Base-by-base conservation (phyloP, 2,888 invertebrate genomes). In the Cepaea hortensis region DNA sequence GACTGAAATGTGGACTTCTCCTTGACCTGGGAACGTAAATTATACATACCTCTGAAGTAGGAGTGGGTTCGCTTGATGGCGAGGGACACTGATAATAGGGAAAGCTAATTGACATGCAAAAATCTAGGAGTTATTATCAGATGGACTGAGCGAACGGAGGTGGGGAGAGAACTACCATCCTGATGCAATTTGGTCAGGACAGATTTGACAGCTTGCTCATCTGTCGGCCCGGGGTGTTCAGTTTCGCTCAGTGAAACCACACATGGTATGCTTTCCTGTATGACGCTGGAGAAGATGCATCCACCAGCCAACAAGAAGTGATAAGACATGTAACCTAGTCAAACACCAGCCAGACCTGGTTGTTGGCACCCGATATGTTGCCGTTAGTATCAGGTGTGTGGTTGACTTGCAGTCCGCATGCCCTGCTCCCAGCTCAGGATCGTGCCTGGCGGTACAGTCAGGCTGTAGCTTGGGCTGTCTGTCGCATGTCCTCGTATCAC, bases 371-470 rank as follows among this genome's bases (percentile, higher is more conserved):
- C 11, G 55, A 55, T 55, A 55, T 61, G n/a, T 61, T 7, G 13
- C n/a, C 23, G 55, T n/a, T 79, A 55, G 55, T 55, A 55, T 55
- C 11, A 55, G 11, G 55, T 55, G 55, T 55, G 6, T 11, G 11
- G 61, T 4, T 23, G 23, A 11, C 61, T 61, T 13, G 55, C 61
- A 23, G 9, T 3, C 55, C 55, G n/a, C 23, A 61, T 79, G 77
- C 20, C n/a, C 55, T 48, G 55, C 61, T 79, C 77, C 61, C 77
- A 79, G 77, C n/a, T 79, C n/a, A 6, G n/a, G 23, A 61, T 79
- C 2, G 7, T 23, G n/a, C 61, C 48, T 79, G 9, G n/a, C 7
- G 55, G n/a, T 11, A 23, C 61, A 48, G 23, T 6, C 7, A 55
- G 55, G 55, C 6, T 55, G 55, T 55, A 11, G 55, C 55, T 55